Percentiles rank a stretch among this genome's conserved stretches.
Evolutionary conservation across 1,140 invertebrate genomes (phyloP).

Genomic region (Ephestia elutella): DNA sequence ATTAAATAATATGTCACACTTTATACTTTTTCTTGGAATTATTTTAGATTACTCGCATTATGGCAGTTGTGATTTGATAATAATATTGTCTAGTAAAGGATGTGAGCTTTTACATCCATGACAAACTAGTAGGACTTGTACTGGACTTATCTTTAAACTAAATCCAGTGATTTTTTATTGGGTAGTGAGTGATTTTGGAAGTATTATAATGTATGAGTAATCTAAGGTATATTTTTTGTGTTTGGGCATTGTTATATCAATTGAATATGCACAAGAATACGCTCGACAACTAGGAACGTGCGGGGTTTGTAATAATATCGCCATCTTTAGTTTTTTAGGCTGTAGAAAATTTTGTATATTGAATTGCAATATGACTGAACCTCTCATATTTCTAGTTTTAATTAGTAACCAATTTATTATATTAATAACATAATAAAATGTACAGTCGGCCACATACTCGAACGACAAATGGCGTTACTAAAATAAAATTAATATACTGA

Average conservation of each 20-base stretch:
- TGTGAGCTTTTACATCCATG: too few species aligned
- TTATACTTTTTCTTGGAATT: background rate
- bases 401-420: background rate
- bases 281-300: background rate
- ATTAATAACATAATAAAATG: background rate
- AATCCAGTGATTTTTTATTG: background rate
- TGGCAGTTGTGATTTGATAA: background rate
- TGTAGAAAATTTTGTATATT: background rate
- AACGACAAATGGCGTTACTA: too few species aligned
- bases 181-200: background rate
- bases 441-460: background rate
- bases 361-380: background rate
- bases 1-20: background rate
- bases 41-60: constrained; percentile 3
- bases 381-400: background rate
- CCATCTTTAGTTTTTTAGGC: background rate
- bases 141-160: too few species aligned
- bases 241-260: too few species aligned
- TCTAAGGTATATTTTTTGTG: background rate
- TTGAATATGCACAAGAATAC: background rate
- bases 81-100: background rate
- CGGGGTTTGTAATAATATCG: background rate
- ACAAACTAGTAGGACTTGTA: too few species aligned
- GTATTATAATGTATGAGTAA: background rate
- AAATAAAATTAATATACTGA: too few species aligned